These are phyloP conservation scores for Philypnodon macrostomus DNA, from an alignment of 2,797 vertebrate genomes.

Conservation along the genomic window DNA sequence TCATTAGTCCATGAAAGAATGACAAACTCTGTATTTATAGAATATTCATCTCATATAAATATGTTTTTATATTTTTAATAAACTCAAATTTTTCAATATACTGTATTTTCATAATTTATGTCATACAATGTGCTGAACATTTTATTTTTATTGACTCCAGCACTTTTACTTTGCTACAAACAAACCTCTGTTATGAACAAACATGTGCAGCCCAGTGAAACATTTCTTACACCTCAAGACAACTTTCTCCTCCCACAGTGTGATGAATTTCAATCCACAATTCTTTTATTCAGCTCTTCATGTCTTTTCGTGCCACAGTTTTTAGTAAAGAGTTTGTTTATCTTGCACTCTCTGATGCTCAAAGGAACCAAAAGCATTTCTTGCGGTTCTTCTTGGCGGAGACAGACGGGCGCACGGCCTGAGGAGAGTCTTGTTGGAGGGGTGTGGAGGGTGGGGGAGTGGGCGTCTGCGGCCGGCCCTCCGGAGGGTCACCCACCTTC, in stretches of 20 bases:
- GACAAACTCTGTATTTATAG: conserved; percentile 38
- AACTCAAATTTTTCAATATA: conserved; percentile 54
- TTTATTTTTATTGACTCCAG: conserved; percentile 60
- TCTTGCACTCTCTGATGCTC: conserved; percentile 39
- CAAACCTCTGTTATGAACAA: conserved; percentile 2
- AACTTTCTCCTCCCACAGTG: conserved; percentile 41
- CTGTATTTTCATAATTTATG: conserved; percentile 55
- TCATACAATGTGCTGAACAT: conserved; percentile 57
- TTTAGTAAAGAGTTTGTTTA: conserved; percentile 27
- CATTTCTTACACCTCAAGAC: conserved; percentile 14
- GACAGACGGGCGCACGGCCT: conserved; percentile 54
- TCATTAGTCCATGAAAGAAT: conserved; percentile 76
- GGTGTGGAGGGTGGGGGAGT: conserved; percentile 58
- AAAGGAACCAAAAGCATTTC: conserved; percentile 83
- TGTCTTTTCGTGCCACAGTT: conserved; percentile 16
- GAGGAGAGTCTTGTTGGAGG: conserved; percentile 68
- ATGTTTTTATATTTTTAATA: conserved; percentile 31
- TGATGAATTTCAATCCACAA: conserved; percentile 31
- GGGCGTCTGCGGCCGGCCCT: conserved; percentile 56
- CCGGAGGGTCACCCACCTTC: conserved; percentile 76
- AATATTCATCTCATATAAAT: conserved; percentile 48
- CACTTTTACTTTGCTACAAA: conserved; percentile 52
- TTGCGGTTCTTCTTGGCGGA: conserved; percentile 76
- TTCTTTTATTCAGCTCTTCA: conserved; percentile 16
- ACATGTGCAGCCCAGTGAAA: too few species aligned